These are phyloP conservation scores for Drosophila longiperda DNA, from an alignment of 2,888 invertebrate species.

Conservation along the genomic window DNA sequence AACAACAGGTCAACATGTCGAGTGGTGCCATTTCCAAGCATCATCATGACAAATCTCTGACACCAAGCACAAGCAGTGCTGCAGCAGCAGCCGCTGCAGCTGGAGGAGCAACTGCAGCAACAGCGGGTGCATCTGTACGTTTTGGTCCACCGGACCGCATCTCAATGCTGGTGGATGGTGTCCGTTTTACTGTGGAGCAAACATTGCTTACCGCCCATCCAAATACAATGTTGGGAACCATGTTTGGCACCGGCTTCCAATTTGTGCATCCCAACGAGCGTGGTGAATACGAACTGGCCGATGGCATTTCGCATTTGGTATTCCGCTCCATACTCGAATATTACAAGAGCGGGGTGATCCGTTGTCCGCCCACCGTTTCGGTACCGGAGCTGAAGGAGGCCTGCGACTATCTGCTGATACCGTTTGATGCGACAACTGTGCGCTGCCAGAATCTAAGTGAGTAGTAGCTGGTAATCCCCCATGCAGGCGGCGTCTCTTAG, in stretches of 20 bases:
- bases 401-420: slow-evolving; percentile 98
- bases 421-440: slow-evolving; percentile 98
- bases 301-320: slow-evolving; percentile 97
- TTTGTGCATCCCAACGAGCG: slow-evolving; percentile 97
- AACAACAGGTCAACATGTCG: slow-evolving; percentile 55
- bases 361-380: slow-evolving; percentile 97
- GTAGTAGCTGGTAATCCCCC: slow-evolving; percentile 79
- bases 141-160: slow-evolving; percentile 88
- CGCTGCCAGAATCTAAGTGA: slow-evolving; percentile 97
- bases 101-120: slow-evolving; percentile 18
- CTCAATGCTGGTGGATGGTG: slow-evolving; percentile 98
- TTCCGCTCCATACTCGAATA: slow-evolving; percentile 98
- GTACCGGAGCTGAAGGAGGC: slow-evolving; percentile 99
- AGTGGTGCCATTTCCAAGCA: slow-evolving; percentile 79
- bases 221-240: slow-evolving; percentile 99
- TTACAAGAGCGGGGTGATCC: slow-evolving; percentile 95
- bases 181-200: slow-evolving; percentile 96
- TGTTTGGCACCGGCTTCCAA: slow-evolving; percentile 97
- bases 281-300: slow-evolving; percentile 98
- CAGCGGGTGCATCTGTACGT: slow-evolving; percentile 45
- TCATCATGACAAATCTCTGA: slow-evolving; percentile 65
- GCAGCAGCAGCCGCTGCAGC: slow-evolving; percentile 34
- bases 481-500: slow-evolving; percentile 62
- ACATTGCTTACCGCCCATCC: slow-evolving; percentile 97
- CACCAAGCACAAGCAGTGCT: slow-evolving; percentile 55